Base-by-base conservation (phyloP, 2,113 vertebrate genomes). In the Orientallactaga bullata region DNA sequence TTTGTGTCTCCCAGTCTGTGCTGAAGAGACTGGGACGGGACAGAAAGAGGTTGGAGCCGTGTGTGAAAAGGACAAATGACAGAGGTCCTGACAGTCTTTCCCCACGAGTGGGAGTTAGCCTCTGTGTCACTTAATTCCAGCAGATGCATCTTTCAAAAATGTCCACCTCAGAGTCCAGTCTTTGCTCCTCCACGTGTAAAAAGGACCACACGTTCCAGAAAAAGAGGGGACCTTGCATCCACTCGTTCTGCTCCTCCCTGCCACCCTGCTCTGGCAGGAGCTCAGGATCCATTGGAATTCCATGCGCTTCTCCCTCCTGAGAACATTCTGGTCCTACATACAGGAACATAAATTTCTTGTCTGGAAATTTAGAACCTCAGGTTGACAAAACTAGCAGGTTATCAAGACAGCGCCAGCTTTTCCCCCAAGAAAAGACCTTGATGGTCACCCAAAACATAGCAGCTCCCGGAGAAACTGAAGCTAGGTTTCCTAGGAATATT, bases 381-480 rank as follows among this genome's bases (percentile, higher is more conserved):
- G 66, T 7, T 10, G 42, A n/a, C 20, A 37, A 21, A 28, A 10
- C 3, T 12, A 35, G 32, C 3, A 30, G 78, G 12, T 32, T 32
- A 6, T 47, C 0, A 42, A 74, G n/a, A 37, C 63, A 73, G 20
- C 37, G 51, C 3, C 28, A 7, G 32, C 63, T 18, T 74, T 32
- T 82, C 26, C 65, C 35, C 9, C 26, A 68, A 80, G 28, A 87
- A 58, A 47, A 91, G 65, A 63, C 21, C 55, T 28, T 37, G 7
- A 32, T 1, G 69, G 63, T 69, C n/a, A 16, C 63, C 69, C 9
- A 13, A 77, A 65, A 73, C 60, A 35, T 0, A 51, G 80, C 24
- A 7, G 17, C 23, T 37, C 42, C n/a, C 10, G 0, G 1, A 16
- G 10, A 61, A 17, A 17, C n/a, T 0, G 7, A 58, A 60, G 3